phyloP scores from a whole-genome alignment of 2,113 vertebrate species.

The crab-eating macaque (Macaca fascicularis) region DNA sequence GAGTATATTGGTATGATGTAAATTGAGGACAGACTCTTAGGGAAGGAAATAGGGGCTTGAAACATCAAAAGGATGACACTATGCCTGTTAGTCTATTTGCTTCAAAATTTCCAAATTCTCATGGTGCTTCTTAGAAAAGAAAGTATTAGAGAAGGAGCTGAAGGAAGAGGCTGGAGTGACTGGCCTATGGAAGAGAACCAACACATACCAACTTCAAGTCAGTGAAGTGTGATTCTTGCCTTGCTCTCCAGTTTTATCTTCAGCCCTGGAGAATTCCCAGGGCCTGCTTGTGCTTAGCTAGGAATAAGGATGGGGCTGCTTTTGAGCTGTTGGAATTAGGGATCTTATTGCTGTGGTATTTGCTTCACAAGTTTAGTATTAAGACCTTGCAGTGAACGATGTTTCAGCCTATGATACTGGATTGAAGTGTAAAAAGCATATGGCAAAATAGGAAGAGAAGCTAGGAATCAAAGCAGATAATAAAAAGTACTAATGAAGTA shows the following conservation, averaged over 20 bases:
- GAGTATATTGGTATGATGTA: neutral
- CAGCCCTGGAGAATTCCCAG: neutral
- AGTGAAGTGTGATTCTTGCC: neutral
- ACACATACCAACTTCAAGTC: neutral
- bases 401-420: neutral
- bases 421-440: neutral
- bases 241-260: neutral
- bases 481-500: neutral
- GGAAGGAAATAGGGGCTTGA: neutral
- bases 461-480: neutral
- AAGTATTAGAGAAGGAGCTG: neutral
- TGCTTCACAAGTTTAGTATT: neutral
- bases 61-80: neutral
- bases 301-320: neutral
- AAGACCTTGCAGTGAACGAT: neutral
- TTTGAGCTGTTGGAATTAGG: neutral
- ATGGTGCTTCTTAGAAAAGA: neutral
- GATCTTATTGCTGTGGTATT: neutral
- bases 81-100: neutral
- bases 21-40: neutral
- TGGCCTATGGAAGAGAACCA: neutral
- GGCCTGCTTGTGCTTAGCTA: neutral
- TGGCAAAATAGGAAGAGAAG: neutral
- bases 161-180: neutral
- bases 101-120: conserved; percentile 25